phyloP scores from a whole-genome alignment of 2,113 vertebrate species.

The Embiotoca jacksoni region DNA sequence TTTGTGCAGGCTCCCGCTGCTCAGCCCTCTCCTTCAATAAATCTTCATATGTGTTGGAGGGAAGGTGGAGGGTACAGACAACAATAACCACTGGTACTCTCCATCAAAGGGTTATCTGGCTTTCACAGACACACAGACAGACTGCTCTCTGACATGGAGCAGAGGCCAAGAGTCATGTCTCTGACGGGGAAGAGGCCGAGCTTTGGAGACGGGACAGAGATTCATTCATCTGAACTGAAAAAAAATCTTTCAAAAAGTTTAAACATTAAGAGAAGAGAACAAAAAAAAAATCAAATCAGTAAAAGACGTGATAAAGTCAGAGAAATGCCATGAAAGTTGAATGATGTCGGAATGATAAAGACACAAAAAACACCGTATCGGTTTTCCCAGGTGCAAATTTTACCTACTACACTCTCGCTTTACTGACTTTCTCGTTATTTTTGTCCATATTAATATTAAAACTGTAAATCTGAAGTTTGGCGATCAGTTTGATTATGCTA shows the following conservation, averaged over 20 bases:
- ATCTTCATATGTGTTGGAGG: conserved; percentile 83
- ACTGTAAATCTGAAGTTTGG: conserved; percentile 22
- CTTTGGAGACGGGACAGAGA: conserved; percentile 45
- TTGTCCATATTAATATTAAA: conserved; percentile 22
- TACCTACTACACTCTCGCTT: background rate
- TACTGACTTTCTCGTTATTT: background rate
- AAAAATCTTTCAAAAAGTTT: conserved; percentile 37
- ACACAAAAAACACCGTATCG: background rate
- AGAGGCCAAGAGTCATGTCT: conserved; percentile 71
- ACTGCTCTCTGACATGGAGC: conserved; percentile 75
- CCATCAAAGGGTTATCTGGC: conserved; percentile 86
- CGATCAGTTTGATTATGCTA: conserved; percentile 18
- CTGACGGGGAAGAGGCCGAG: conserved; percentile 57
- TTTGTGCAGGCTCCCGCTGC: conserved; percentile 78
- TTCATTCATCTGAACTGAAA: conserved; percentile 52
- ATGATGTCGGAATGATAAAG: background rate
- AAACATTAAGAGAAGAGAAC: conserved; percentile 22
- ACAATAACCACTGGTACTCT: conserved; percentile 80
- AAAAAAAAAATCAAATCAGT: conserved; percentile 1
- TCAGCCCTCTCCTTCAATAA: conserved; percentile 77
- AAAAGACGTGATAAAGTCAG: conserved; percentile 4
- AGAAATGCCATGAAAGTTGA: conserved; percentile 18
- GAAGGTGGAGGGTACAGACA: conserved; percentile 83
- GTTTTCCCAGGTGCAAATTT: background rate
- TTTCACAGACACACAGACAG: conserved; percentile 81